Evolutionary conservation across 2,797 vertebrate species (phyloP).

Genomic region (Ceryle rudis): DNA sequence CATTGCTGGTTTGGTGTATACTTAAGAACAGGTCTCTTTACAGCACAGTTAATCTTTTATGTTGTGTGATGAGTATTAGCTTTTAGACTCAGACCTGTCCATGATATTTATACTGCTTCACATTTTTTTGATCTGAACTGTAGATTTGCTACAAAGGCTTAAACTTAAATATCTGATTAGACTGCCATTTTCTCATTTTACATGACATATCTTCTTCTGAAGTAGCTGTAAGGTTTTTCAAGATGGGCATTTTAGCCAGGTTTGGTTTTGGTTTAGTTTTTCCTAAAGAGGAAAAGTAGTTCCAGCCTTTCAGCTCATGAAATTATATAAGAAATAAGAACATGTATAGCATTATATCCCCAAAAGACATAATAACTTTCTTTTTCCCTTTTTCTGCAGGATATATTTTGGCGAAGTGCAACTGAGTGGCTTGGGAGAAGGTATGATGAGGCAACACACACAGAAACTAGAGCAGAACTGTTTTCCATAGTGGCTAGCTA

Average conservation of each 20-base stretch:
- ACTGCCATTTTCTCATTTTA: background rate
- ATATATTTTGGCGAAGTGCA: constrained; percentile 99
- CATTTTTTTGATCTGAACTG: background rate
- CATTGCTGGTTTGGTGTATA: background rate
- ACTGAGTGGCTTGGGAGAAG: constrained; percentile 95
- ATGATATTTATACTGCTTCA: background rate
- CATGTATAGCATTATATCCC: background rate
- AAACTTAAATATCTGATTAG: background rate
- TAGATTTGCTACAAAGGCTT: background rate
- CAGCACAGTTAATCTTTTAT: background rate
- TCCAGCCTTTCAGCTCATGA: background rate
- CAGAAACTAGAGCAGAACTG: background rate
- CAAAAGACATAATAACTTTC: background rate
- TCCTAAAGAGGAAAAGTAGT: background rate
- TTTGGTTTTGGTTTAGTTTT: background rate
- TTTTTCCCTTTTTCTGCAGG: constrained; percentile 76
- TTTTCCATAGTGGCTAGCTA: background rate
- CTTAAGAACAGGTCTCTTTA: background rate
- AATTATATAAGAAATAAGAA: background rate
- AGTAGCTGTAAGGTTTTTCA: background rate
- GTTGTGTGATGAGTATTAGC: background rate
- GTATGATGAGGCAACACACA: constrained; percentile 71
- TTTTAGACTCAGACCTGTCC: background rate
- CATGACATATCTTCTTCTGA: background rate
- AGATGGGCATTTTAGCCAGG: background rate